Percentiles rank a stretch among this genome's conserved stretches.
Conservation (phyloP, 2,113 vertebrate genomes). For the Campylorhamphus procurvoides region DNA sequence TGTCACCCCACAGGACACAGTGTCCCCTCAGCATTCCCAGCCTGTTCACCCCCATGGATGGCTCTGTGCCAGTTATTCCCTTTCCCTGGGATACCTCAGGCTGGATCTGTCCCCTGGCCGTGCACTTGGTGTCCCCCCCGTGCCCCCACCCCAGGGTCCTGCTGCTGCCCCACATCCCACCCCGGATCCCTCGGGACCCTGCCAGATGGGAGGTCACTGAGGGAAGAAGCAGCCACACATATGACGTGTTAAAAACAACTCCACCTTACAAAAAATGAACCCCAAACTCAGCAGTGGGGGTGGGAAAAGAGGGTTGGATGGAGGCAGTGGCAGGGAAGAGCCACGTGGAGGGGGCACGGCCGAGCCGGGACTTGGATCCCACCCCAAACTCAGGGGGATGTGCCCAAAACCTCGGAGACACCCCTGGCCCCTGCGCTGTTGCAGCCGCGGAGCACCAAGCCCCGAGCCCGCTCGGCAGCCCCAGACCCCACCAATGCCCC, state of each 20-base stretch:
- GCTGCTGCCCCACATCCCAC: not conserved
- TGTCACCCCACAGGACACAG: not conserved
- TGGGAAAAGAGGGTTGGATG: fast-evolving
- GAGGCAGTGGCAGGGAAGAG: not conserved
- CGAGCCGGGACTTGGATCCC: fast-evolving
- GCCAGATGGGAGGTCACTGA: constrained; percentile 60
- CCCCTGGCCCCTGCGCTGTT: fast-evolving
- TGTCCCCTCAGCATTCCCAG: not conserved
- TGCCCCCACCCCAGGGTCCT: fast-evolving
- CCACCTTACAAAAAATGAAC: not conserved
- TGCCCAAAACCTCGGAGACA: not conserved
- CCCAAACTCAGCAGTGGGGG: fast-evolving
- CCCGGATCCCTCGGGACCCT: not conserved
- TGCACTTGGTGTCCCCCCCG: not conserved
- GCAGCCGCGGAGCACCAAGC: fast-evolving
- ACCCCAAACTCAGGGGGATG: fast-evolving
- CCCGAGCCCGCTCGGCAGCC: fast-evolving
- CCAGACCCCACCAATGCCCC: fast-evolving
- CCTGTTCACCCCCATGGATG: not conserved
- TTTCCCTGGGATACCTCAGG: not conserved
- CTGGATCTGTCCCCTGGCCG: not conserved
- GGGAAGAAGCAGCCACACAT: constrained; percentile 58
- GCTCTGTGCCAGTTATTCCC: not conserved
- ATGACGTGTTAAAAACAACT: not conserved
- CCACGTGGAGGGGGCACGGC: fast-evolving